Base-by-base conservation (phyloP, 2,888 invertebrate species). In the Rhaphigaster nebulosa region DNA sequence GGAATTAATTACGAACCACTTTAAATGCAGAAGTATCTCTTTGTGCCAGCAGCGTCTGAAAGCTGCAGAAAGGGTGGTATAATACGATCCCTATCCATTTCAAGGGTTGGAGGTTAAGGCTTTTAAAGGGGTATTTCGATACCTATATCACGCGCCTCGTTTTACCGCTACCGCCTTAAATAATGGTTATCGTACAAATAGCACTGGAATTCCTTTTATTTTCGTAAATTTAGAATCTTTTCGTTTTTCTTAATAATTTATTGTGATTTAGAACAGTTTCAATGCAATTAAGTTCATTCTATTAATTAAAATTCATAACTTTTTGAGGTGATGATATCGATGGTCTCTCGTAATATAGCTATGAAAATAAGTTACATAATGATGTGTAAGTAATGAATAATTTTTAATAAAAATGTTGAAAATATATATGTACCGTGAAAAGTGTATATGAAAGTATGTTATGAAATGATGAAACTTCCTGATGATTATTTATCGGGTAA, bases 61-160 rank as follows among this genome's bases (percentile, higher is more conserved):
- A 76, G 70, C 70, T 38, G 10, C 34, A 38, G 70, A 76, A 38
- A 34, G 70, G 38, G 70, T 2, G 38, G 70, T 38, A 76, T 76
- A 76, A 76, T 76, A 76, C 70, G 70, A 76, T 34, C 70, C 70
- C 70, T 76, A 76, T 76, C 70, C 70, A 76, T 76, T 76, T 76
- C 70, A 76, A 76, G 34, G 70, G 34, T 38, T 8, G 34, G 70
- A 38, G 70, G 70, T 76, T 76, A 76, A 38, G 70, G 34, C 70
- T 38, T 34, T 76, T 76, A 76, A n/a, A 76, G 20, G 38, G 70
- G 34, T 76, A 76, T 76, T 76, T 38, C 65, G 65, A 65, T 65
- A 65, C 65, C 70, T 76, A 76, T 76, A 76, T 38, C 70, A 76
- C 34, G 34, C 23, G 0, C 20, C 70, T 38, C 23, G 34, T 38